A percentile compares a stretch with the other conserved stretches of the same genome.
These are phyloP conservation scores for Xiphophorus couchianus DNA, from an alignment of 2,113 vertebrate genomes.

Conservation along the genomic window DNA sequence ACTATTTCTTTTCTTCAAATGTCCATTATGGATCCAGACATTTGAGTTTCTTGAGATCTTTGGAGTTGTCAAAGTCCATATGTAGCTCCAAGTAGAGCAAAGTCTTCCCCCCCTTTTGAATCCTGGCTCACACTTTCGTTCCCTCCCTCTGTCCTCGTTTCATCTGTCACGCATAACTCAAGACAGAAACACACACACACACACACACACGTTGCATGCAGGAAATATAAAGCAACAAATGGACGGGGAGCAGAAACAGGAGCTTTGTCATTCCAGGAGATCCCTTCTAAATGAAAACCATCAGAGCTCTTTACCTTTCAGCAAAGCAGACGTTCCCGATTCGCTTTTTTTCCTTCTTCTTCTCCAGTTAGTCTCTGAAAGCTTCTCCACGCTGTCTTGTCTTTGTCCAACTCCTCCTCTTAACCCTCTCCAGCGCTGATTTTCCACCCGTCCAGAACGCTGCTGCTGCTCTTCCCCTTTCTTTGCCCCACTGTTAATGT, in stretches of 20 bases:
- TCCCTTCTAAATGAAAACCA: not conserved
- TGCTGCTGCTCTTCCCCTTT: conserved; percentile 64
- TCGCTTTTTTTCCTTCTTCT: conserved; percentile 22
- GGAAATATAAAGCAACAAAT: conserved; percentile 69
- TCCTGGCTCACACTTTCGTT: conserved; percentile 40
- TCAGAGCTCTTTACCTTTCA: conserved; percentile 51
- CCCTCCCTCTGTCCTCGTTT: conserved; percentile 67
- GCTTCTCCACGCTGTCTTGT: conserved; percentile 18
- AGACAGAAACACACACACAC: conserved; percentile 51
- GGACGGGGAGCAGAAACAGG: conserved; percentile 68
- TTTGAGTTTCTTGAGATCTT: not conserved
- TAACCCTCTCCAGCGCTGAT: conserved; percentile 36
- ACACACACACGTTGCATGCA: conserved; percentile 59
- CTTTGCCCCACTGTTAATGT: conserved; percentile 70
- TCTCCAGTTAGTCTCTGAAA: conserved; percentile 29
- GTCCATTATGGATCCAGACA: not conserved
- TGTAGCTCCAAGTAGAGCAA: conserved; percentile 36
- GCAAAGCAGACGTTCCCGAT: conserved; percentile 35
- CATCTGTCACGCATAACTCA: conserved; percentile 72
- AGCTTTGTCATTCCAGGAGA: conserved; percentile 16
- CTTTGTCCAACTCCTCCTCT: conserved; percentile 11
- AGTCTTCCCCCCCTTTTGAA: conserved; percentile 44
- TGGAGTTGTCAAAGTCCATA: conserved; percentile 9
- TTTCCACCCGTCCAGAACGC: conserved; percentile 49
- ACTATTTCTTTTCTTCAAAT: conserved; percentile 7